phyloP scores from a whole-genome alignment of 2,113 vertebrate species.

The Mormyrus lacerda region DNA sequence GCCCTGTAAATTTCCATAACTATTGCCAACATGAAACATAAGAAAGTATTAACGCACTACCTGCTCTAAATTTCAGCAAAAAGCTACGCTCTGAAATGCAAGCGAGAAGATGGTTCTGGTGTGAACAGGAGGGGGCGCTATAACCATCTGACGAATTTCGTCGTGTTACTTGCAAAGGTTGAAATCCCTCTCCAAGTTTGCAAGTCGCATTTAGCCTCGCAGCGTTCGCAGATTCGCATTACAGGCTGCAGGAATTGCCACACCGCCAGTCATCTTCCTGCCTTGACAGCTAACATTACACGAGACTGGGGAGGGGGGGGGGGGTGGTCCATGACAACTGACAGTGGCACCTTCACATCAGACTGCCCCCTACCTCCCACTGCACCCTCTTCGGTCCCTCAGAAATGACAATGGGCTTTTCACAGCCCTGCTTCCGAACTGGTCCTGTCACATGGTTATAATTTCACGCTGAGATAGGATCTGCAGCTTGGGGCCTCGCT shows the following conservation, averaged over 20 bases:
- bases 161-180: background rate
- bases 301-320: background rate
- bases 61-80: background rate
- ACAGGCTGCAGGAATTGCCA: background rate
- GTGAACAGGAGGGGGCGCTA: background rate
- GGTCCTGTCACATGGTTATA: background rate
- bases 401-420: background rate
- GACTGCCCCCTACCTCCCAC: background rate
- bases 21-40: background rate
- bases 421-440: background rate
- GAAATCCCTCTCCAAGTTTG: background rate
- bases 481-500: background rate
- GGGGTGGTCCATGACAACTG: background rate
- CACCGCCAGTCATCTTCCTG: background rate
- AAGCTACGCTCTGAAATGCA: background rate
- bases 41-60: background rate
- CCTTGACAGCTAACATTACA: background rate
- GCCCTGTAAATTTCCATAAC: background rate
- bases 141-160: background rate
- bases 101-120: background rate
- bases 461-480: background rate
- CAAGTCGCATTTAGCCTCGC: background rate
- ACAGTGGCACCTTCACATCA: background rate
- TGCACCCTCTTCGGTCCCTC: background rate
- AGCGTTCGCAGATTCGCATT: background rate